Base-by-base conservation (phyloP, 2,113 vertebrate species). In the Bostrychus sinensis region DNA sequence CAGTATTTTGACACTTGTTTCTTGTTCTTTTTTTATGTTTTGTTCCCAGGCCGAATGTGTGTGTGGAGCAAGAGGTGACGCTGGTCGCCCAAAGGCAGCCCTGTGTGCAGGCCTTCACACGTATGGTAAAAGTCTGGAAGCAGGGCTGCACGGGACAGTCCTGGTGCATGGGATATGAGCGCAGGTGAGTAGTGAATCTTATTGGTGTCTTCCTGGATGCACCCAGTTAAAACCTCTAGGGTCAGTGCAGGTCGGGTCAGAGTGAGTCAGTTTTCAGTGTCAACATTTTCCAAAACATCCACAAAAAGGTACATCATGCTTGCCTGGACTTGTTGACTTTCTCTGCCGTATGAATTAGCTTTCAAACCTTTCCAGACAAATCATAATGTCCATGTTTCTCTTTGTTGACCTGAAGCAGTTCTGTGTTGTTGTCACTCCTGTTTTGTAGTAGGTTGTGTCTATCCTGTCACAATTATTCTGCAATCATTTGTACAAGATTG, bases 41-140 rank as follows among this genome's bases (percentile, higher is more conserved):
- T 32, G 26, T 43, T 39, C 20, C 7, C 89, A 98, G 97, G 96
- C 93, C 95, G 0, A 95, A 98, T 0, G 96, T 98, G 63, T 98
- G 97, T 0, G 65, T 84, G 0, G 92, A 93, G 82, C 91, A 62
- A 79, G 88, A 95, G 89, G 86, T 95, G 88, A 91, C 75, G 0
- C 63, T 95, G 32, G 92, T 95, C 34, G 92, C 92, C 59, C 95
- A 87, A 50, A 93, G 81, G 83, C 95, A 95, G 89, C 96, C 95
- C 0, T 95, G 94, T 0, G 86, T 93, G 64, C 95, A 83, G 72
- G 92, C 93, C 39, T 91, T 94, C 72, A 92, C 84, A 56, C 93
- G 90, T 5, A 64, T 88, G 13, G 91, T 93, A 66, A 91, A 88
- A 25, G 89, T 93, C 58, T 96, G 96, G 97, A 94, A 88, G 78